Evolutionary conservation across 2,888 invertebrate species (phyloP).

Genomic region (Allacma fusca): DNA sequence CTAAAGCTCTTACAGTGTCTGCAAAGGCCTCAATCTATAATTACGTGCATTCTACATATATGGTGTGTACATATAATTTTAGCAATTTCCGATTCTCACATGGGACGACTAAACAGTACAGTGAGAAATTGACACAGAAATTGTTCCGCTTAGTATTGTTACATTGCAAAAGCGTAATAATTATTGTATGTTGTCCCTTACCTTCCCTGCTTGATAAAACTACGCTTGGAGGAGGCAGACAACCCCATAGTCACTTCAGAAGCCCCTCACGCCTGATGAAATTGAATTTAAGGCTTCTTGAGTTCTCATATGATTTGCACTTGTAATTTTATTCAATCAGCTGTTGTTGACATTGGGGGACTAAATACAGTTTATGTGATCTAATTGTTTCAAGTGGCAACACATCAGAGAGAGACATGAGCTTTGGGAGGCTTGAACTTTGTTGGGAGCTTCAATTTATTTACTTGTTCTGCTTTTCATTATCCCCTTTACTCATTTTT

Average conservation of each 20-base stretch:
- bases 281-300: slow-evolving; percentile 19
- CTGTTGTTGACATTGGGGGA: slow-evolving; percentile 35
- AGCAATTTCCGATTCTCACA: too few relatives aligned
- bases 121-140: too few relatives aligned
- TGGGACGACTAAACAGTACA: too few relatives aligned
- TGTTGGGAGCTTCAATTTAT: background rate
- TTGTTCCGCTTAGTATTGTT: too few relatives aligned
- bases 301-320: slow-evolving; percentile 11
- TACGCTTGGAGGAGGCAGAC: too few relatives aligned
- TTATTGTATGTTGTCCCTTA: too few relatives aligned
- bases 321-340: slow-evolving; percentile 30
- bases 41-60: too few relatives aligned
- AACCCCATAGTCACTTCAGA: background rate
- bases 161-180: too few relatives aligned
- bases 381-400: slow-evolving; percentile 37
- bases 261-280: background rate
- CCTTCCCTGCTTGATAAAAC: too few relatives aligned
- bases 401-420: slow-evolving; percentile 18
- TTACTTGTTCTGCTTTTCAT: slow-evolving; percentile 18
- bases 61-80: too few relatives aligned
- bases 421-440: background rate
- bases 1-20: too few relatives aligned
- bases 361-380: slow-evolving; percentile 29
- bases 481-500: slow-evolving; percentile 11
- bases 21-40: too few relatives aligned